A percentile compares a stretch with the other conserved stretches of the same genome.
phyloP scores from a whole-genome alignment of 2,888 invertebrate genomes.

The Drosophila algonquin region DNA sequence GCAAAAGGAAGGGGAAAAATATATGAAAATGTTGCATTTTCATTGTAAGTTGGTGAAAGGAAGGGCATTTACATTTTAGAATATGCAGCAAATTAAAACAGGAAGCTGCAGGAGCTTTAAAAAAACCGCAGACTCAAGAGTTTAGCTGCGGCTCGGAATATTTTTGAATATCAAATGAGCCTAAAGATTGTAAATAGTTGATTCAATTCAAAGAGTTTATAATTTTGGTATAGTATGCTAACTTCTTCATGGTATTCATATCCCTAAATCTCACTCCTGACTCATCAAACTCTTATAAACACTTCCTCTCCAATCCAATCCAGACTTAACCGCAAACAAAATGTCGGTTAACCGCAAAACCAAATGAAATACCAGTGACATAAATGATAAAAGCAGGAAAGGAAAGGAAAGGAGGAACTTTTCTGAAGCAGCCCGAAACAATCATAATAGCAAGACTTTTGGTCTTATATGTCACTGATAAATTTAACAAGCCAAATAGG shows the following conservation, averaged over 20 bases:
- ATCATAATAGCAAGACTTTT: conserved; percentile 40
- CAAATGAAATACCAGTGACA: conserved; percentile 42
- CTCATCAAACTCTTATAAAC: not conserved
- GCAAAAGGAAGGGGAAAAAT: conserved; percentile 17
- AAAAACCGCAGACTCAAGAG: conserved; percentile 9
- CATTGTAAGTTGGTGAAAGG: conserved; percentile 37
- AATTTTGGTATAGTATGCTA: conserved; percentile 21
- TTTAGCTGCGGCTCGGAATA: conserved; percentile 9
- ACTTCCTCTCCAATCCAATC: conserved; percentile 15
- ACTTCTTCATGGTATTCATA: not conserved
- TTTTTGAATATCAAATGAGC: conserved; percentile 13
- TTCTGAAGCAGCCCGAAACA: conserved; percentile 1
- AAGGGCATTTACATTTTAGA: conserved; percentile 65
- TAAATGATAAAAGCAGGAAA: conserved; percentile 33
- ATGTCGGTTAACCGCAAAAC: conserved; percentile 1
- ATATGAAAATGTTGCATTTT: conserved; percentile 63
- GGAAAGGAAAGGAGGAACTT: conserved; percentile 1
- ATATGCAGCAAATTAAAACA: conserved; percentile 71
- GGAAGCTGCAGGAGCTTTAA: conserved; percentile 47
- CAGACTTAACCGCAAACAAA: conserved; percentile 7
- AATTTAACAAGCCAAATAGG: conserved; percentile 25
- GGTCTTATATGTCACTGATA: conserved; percentile 25
- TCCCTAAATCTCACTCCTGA: no score
- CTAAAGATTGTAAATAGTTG: not conserved
- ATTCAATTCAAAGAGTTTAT: not conserved